Percentiles rank a stretch among this genome's conserved stretches.
Conservation (phyloP, 2,888 invertebrate species). For the Pardosa pseudoannulata region DNA sequence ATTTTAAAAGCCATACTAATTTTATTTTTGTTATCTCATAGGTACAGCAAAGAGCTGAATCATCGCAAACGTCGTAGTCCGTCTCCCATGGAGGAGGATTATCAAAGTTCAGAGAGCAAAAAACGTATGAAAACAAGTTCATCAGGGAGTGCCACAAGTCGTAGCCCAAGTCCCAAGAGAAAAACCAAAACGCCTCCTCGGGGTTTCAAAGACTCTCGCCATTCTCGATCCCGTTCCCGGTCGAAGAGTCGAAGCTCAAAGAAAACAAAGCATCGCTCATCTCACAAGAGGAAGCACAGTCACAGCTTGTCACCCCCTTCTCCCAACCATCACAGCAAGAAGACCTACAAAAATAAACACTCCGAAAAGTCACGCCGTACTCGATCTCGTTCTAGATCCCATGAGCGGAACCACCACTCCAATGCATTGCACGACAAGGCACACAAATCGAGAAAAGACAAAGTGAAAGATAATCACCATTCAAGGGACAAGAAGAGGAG, state of each 20-base stretch:
- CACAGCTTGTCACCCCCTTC: conserved; percentile 37
- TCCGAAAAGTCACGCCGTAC: conserved; percentile 33
- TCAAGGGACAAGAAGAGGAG: conserved; percentile 56
- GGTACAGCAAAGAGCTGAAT: conserved; percentile 39
- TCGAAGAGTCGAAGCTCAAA: conserved; percentile 45
- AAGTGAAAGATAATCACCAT: conserved; percentile 52
- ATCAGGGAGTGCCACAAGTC: conserved; percentile 45
- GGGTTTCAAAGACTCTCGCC: conserved; percentile 67
- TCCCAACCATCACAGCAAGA: conserved; percentile 43
- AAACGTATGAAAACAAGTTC: conserved; percentile 58
- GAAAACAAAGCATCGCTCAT: conserved; percentile 50
- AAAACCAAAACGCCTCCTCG: conserved; percentile 67
- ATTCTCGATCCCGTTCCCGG: conserved; percentile 51
- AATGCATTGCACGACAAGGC: conserved; percentile 56
- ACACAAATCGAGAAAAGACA: conserved; percentile 59
- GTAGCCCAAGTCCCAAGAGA: conserved; percentile 54
- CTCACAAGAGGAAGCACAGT: conserved; percentile 63
- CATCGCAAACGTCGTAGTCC: conserved; percentile 48
- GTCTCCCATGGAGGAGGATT: conserved; percentile 45
- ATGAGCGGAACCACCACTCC: conserved; percentile 59
- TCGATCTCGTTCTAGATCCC: conserved; percentile 39
- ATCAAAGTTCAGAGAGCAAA: conserved; percentile 43
- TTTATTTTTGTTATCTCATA: background rate
- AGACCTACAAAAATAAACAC: conserved; percentile 54
- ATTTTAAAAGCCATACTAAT: too few relatives aligned